phyloP scores from a whole-genome alignment of 2,113 vertebrate species.

The Tragelaphus scriptus region DNA sequence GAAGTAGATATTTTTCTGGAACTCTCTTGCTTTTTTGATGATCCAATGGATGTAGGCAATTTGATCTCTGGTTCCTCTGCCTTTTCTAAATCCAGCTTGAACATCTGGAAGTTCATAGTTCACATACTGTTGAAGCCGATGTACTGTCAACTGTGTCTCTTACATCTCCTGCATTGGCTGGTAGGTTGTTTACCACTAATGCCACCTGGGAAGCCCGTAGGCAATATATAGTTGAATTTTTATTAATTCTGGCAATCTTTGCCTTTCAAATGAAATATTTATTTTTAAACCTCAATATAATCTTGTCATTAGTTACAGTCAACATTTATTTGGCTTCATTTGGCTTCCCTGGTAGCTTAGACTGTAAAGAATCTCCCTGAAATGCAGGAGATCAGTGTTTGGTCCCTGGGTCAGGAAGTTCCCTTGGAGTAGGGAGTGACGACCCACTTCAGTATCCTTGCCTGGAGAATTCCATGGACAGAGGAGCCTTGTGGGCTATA shows the following conservation, averaged over 20 bases:
- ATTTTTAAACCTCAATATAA: not conserved
- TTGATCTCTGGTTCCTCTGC: not conserved
- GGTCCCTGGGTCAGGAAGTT: not conserved
- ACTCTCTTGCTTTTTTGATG: not conserved
- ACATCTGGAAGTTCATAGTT: not conserved
- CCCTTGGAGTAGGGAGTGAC: not conserved
- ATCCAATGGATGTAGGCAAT: not conserved
- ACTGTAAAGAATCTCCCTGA: not conserved
- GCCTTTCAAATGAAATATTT: constrained; percentile 27
- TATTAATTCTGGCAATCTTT: constrained; percentile 5
- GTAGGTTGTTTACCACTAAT: not conserved
- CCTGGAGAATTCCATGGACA: not conserved
- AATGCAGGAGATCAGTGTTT: not conserved
- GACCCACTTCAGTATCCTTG: not conserved
- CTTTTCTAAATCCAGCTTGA: not conserved
- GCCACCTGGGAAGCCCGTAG: not conserved
- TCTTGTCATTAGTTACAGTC: not conserved
- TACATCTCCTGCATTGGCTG: not conserved
- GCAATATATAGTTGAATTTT: not conserved
- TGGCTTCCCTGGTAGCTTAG: not conserved
- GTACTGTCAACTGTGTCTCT: not conserved
- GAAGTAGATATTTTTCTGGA: not conserved
- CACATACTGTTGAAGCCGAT: not conserved
- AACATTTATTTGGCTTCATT: not conserved
- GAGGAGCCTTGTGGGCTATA: not conserved